Conservation (phyloP, 2,797 vertebrate species). For the Sebastiscus albofasciatus region DNA sequence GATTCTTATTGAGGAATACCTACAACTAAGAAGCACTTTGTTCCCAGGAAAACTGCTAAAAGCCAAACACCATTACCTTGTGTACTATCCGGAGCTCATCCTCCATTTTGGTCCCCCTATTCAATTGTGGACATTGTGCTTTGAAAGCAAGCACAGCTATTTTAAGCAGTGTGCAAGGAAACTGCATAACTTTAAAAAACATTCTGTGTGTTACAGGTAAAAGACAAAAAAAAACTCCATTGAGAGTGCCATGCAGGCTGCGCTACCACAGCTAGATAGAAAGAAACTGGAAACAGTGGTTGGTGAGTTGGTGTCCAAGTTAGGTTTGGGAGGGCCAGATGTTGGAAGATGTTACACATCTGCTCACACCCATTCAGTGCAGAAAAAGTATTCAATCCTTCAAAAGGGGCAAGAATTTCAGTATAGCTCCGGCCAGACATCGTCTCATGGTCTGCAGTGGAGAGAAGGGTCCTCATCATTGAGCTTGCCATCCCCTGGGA, state of each 20-base stretch:
- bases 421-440: background rate
- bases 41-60: background rate
- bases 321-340: too few species aligned
- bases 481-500: too few species aligned
- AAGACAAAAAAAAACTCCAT: too few species aligned
- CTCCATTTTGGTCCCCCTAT: background rate
- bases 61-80: slow-evolving; percentile 3
- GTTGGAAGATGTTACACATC: background rate
- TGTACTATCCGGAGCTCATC: background rate
- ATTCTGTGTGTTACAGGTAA: too few species aligned
- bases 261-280: too few species aligned
- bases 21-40: background rate
- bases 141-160: background rate
- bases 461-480: too few species aligned
- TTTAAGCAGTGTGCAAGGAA: slow-evolving; percentile 7
- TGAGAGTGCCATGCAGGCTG: too few species aligned
- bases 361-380: slow-evolving; percentile 4
- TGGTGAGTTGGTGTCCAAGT: too few species aligned
- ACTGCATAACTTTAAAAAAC: slow-evolving; percentile 11
- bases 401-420: background rate
- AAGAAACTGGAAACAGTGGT: too few species aligned
- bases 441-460: background rate
- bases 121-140: background rate
- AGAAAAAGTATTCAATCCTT: background rate
- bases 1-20: background rate